Evolutionary conservation across 2,113 vertebrate genomes (phyloP).

Genomic region (Malurus alboscapulatus): DNA sequence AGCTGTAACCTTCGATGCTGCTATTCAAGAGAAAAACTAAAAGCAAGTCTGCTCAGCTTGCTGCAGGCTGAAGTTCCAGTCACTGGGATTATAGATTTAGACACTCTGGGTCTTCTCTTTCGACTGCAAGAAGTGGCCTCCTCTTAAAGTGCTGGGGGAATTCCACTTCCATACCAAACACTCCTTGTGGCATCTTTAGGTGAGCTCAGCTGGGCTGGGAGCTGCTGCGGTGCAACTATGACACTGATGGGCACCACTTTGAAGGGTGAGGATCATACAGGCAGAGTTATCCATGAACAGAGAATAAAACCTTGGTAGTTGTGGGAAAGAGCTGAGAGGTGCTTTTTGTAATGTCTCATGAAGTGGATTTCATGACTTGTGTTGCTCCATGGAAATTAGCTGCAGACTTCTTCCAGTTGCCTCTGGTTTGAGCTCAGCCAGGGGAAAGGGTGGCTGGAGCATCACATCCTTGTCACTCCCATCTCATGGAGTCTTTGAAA

Average conservation of each 20-base stretch:
- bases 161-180: neutral
- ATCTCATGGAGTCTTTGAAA: neutral
- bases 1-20: neutral
- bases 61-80: neutral
- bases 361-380: neutral
- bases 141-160: neutral
- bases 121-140: neutral
- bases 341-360: neutral
- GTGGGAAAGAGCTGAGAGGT: neutral
- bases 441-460: neutral
- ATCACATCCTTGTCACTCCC: neutral
- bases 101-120: neutral
- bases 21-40: neutral
- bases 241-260: neutral
- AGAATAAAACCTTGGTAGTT: neutral
- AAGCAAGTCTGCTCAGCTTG: neutral
- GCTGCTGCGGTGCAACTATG: neutral
- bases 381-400: neutral
- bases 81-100: neutral
- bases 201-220: neutral
- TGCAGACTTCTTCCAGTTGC: neutral
- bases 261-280: neutral
- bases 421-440: neutral
- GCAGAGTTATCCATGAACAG: neutral
- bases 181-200: neutral